Evolutionary conservation across 1,140 invertebrate species (phyloP).

Genomic region (Daktulosphaira vitifoliae): DNA sequence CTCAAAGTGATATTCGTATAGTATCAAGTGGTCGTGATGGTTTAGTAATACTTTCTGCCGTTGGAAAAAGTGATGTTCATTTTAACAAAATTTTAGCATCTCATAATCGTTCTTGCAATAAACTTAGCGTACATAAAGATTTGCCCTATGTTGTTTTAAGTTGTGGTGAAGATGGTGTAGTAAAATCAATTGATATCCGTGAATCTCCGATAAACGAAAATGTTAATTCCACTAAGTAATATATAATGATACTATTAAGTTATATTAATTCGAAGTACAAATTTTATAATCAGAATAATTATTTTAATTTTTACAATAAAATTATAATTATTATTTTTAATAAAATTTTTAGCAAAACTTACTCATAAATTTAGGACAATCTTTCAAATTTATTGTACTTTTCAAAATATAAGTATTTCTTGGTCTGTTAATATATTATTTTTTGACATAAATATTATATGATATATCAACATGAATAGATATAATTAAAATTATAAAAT

Average conservation of each 20-base stretch:
- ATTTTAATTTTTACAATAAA: neutral
- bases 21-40: conserved; percentile 83
- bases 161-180: conserved; percentile 78
- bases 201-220: conserved; percentile 43
- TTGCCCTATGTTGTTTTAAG: conserved; percentile 71
- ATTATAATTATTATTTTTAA: no score
- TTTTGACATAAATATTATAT: no score
- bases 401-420: no score
- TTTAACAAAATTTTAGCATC: conserved; percentile 54
- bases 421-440: no score
- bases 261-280: neutral
- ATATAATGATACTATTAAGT: neutral
- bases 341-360: no score
- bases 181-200: conserved; percentile 74
- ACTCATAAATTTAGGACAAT: no score
- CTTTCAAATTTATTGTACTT: no score
- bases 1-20: conserved; percentile 66
- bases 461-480: no score
- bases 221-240: neutral
- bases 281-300: neutral
- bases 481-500: no score
- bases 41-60: conserved; percentile 59
- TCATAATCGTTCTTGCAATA: conserved; percentile 67
- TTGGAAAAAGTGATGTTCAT: conserved; percentile 47
- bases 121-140: conserved; percentile 62